A percentile compares a stretch with the other conserved stretches of the same genome.
These are phyloP conservation scores for Bombus confusus DNA, from an alignment of 1,140 invertebrate species.

Conservation along the genomic window DNA sequence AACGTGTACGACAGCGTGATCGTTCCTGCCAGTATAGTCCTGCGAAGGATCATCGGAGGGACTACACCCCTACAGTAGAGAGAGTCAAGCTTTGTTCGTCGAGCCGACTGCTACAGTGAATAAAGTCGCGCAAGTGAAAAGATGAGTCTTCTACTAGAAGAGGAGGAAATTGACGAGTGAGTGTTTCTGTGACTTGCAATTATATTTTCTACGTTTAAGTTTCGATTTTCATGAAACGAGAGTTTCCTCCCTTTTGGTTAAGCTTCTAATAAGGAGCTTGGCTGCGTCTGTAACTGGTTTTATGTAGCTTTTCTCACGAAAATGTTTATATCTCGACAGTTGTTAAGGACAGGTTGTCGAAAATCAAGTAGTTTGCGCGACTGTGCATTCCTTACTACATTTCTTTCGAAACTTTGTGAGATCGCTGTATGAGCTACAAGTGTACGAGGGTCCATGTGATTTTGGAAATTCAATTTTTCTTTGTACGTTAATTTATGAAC, in stretches of 20 bases:
- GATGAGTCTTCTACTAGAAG: slow-evolving; percentile 74
- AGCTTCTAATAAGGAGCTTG: slow-evolving; percentile 47
- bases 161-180: slow-evolving; percentile 77
- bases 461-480: neutral
- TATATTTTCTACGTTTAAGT: slow-evolving; percentile 12
- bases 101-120: neutral
- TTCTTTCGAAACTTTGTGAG: neutral
- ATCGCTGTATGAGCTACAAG: slow-evolving; percentile 19
- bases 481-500: neutral
- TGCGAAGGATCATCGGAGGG: slow-evolving; percentile 61
- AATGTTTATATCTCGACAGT: neutral
- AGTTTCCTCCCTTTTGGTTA: neutral
- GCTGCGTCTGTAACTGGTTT: neutral
- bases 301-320: neutral
- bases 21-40: slow-evolving; percentile 52
- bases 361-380: neutral
- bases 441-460: slow-evolving; percentile 20
- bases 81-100: neutral
- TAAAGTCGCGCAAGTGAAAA: slow-evolving; percentile 7
- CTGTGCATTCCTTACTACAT: neutral
- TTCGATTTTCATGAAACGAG: neutral
- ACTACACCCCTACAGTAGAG: slow-evolving; percentile 48
- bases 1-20: slow-evolving; percentile 39
- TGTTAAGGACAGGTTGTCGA: neutral
- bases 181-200: slow-evolving; percentile 43